Percentiles rank a stretch among this genome's conserved stretches.
Evolutionary conservation across 2,888 invertebrate genomes (phyloP).

Genomic region (Germaria angustata): DNA sequence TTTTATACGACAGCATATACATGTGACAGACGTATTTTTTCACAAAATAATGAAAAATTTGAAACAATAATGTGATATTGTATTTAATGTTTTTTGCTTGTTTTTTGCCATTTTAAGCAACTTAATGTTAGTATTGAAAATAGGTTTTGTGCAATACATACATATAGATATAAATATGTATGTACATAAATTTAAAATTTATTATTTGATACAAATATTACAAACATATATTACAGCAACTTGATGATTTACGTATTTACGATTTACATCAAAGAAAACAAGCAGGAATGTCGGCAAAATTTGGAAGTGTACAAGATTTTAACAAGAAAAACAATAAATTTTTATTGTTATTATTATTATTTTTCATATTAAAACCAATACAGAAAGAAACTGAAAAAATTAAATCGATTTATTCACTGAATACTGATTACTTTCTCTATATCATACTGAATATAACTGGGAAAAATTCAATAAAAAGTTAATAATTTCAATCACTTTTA

Average conservation of each 20-base stretch:
- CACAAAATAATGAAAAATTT: no score
- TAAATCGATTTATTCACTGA: neutral
- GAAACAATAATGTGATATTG: no score
- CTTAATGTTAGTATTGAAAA: neutral
- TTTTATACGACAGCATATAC: no score
- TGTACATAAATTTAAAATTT: no score
- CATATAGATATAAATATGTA: neutral
- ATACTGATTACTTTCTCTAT: neutral
- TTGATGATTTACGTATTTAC: neutral
- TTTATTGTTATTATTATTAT: no score
- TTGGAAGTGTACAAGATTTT: neutral
- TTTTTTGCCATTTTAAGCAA: neutral
- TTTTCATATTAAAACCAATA: no score
- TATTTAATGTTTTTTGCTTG: no score
- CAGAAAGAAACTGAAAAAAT: no score
- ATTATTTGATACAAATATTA: neutral
- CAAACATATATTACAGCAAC: conserved; percentile 6
- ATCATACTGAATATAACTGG: conserved; percentile 31
- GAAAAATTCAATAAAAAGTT: conserved; percentile 55
- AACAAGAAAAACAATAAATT: neutral
- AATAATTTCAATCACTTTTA: conserved; percentile 50
- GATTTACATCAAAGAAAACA: no score
- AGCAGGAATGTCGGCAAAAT: no score
- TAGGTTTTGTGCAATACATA: neutral
- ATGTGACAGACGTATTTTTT: no score